A percentile compares a stretch with the other conserved stretches of the same genome.
Evolutionary conservation across 2,113 vertebrate species (phyloP).

Genomic region (Dinomys branickii): DNA sequence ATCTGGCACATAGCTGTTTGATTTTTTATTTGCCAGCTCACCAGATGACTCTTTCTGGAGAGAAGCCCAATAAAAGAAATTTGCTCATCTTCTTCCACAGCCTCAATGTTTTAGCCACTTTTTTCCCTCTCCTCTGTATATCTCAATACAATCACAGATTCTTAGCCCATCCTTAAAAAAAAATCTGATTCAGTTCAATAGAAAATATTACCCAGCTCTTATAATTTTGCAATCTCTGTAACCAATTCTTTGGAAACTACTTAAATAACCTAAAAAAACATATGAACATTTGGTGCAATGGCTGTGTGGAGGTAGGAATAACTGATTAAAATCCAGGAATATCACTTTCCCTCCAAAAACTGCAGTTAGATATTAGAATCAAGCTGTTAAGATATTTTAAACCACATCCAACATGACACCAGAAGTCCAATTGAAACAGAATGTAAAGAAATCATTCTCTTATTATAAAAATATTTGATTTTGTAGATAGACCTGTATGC

Average conservation of each 20-base stretch:
- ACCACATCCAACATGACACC: constrained; percentile 48
- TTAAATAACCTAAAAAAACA: constrained; percentile 66
- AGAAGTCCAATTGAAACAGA: neutral
- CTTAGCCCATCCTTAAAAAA: neutral
- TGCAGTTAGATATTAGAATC: constrained; percentile 66
- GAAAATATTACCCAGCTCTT: constrained; percentile 27
- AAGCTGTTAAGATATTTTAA: constrained; percentile 63
- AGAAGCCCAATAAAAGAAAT: constrained; percentile 70
- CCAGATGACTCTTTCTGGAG: constrained; percentile 77
- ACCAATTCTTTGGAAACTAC: constrained; percentile 52
- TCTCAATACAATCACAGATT: neutral
- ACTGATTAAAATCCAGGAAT: constrained; percentile 57
- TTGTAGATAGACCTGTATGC: constrained; percentile 5
- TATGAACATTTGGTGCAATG: constrained; percentile 59
- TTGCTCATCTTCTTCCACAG: constrained; percentile 64
- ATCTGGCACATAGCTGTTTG: constrained; percentile 82
- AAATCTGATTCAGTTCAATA: neutral
- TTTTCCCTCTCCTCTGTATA: constrained; percentile 47
- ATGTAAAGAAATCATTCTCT: constrained; percentile 23
- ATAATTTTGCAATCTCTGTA: constrained; percentile 48
- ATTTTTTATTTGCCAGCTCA: constrained; percentile 73
- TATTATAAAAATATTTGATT: constrained; percentile 40
- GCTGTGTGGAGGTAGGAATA: constrained; percentile 49
- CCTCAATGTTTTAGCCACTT: constrained; percentile 49
- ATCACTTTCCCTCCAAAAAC: constrained; percentile 62